Evolutionary conservation across 2,797 vertebrate genomes (phyloP), one percentile per base, ranked within the genome.

Genomic region (Thaleichthys pacificus): DNA sequence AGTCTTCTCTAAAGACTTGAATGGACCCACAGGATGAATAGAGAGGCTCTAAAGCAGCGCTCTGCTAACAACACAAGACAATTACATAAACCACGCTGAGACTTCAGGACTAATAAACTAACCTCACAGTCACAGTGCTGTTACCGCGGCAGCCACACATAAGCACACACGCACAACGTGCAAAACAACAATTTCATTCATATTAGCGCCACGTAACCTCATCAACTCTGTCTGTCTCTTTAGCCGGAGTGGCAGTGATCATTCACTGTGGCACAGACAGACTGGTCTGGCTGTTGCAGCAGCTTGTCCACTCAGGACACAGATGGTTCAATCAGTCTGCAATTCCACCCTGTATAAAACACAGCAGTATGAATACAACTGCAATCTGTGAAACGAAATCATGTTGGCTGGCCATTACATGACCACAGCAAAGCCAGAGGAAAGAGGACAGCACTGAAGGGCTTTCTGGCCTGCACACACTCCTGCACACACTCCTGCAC

Each of bases 11-110:
- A 57, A 42, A 32, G 17, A 28, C 30, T 30, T 2, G 2, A 11
- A 57, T 26, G 11, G 19, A 8, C 22, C 21, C 30, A 68, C 32
- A 76, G 66, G 75, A 57, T 47, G 69, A 51, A 74, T 0, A 21
- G 35, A 21, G 32, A 73, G 60, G 75, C 78, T 61, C 62, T 14
- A 4, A 71, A 3, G 60, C 47, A 66, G 78, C 61, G 65, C 65
- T 56, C 69, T 70, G 62, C 64, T 57, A 73, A 82, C 81, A 80
- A 78, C 71, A 79, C 77, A 81, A 81, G 68, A 79, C 58, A 28
- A 78, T 90, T 85, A 88, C 72, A 70, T 82, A 86, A 87, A 68
- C 64, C 68, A 81, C 42, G 49, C 82, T 77, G 78, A 81, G 82
- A 82, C 80, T 85, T 86, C 75, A 82, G 73, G 79, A 6, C 22